Evolutionary conservation across 1,140 invertebrate genomes (phyloP).

Genomic region (Zophobas atratus): DNA sequence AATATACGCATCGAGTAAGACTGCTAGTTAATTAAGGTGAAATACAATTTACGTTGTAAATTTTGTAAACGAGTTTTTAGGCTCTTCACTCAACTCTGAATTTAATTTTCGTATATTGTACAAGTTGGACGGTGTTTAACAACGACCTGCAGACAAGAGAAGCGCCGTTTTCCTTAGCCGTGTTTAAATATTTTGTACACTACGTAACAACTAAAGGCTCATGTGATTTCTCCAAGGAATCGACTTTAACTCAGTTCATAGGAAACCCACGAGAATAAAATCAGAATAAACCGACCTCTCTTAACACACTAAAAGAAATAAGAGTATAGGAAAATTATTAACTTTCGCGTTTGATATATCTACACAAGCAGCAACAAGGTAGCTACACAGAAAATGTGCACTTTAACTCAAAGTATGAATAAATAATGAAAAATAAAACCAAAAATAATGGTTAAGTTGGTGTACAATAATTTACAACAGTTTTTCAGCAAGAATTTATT

Average conservation of each 20-base stretch:
- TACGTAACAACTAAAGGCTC: conserved; percentile 11
- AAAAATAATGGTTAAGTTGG: no score
- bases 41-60: conserved; percentile 7
- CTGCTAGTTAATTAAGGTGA: not conserved
- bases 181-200: conserved; percentile 22
- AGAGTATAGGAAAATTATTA: not conserved
- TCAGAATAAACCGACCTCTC: not conserved
- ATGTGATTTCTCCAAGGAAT: conserved; percentile 30
- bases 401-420: no score
- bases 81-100: not conserved
- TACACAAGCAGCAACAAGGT: no score
- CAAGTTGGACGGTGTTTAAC: not conserved
- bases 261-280: conserved; percentile 4
- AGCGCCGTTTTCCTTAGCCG: not conserved
- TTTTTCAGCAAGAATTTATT: no score
- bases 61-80: conserved; percentile 19
- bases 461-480: no score
- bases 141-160: not conserved
- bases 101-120: conserved; percentile 4
- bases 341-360: not conserved
- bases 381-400: no score
- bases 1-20: conserved; percentile 45
- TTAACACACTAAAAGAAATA: not conserved
- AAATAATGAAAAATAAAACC: no score
- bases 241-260: conserved; percentile 4